These are phyloP conservation scores for Lepisosteus osseus DNA, from an alignment of 2,113 vertebrate genomes.

Conservation along the genomic window DNA sequence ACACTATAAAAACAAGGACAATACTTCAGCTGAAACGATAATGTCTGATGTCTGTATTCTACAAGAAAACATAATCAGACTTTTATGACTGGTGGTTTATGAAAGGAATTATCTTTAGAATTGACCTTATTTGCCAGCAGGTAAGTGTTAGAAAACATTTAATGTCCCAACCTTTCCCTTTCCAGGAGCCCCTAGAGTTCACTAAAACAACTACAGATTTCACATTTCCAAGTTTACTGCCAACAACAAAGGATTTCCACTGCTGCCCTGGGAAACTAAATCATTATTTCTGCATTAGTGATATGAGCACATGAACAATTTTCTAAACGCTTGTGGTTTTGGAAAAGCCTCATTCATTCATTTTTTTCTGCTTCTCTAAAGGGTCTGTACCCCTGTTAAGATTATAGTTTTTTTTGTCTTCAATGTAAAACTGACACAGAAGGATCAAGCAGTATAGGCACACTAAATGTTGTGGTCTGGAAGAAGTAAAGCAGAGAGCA, in stretches of 20 bases:
- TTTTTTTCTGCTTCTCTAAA: not conserved
- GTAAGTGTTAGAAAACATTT: slow-evolving; percentile 7
- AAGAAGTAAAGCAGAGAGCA: too few species aligned
- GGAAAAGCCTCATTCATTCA: slow-evolving; percentile 33
- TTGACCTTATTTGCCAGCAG: slow-evolving; percentile 18
- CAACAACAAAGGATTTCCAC: slow-evolving; percentile 62
- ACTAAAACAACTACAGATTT: slow-evolving; percentile 50
- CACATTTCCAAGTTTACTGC: slow-evolving; percentile 60
- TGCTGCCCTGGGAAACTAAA: slow-evolving; percentile 55
- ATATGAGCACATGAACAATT: slow-evolving; percentile 38
- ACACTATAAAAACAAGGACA: too few species aligned
- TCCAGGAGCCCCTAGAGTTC: slow-evolving; percentile 45
- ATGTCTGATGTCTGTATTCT: too few species aligned
- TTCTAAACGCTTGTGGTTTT: slow-evolving; percentile 31
- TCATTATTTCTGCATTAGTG: slow-evolving; percentile 42
- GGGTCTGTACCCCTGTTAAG: not conserved
- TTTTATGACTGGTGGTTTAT: too few species aligned
- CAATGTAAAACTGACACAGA: not conserved
- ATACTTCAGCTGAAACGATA: too few species aligned
- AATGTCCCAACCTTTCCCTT: slow-evolving; percentile 16
- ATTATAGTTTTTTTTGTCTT: not conserved
- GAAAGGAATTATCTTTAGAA: too few species aligned
- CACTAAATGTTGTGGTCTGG: too few species aligned
- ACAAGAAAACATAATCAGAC: too few species aligned
- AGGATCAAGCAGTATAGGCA: too few species aligned